Conservation (phyloP, 2,888 invertebrate species). For the Ochropacha duplaris region DNA sequence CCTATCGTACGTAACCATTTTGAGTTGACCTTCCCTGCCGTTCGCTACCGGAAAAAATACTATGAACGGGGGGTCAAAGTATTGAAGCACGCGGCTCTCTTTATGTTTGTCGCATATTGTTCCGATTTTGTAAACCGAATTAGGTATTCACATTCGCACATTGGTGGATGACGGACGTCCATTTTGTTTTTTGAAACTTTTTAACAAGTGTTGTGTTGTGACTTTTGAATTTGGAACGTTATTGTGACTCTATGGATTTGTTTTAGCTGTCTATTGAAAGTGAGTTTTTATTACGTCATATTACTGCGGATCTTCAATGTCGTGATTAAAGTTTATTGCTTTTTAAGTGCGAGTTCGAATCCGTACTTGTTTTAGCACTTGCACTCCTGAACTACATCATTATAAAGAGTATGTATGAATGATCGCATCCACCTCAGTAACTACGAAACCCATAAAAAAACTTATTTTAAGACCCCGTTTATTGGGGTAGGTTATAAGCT, state of each 20-base stretch:
- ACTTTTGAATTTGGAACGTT: conserved; percentile 16
- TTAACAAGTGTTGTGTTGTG: conserved; percentile 17
- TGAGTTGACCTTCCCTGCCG: conserved; percentile 39
- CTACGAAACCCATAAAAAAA: too few species aligned
- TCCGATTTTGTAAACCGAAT: conserved; percentile 73
- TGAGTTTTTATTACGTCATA: neutral
- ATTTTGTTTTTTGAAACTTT: conserved; percentile 46
- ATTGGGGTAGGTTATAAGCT: too few species aligned
- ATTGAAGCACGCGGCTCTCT: conserved; percentile 41
- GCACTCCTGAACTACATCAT: too few species aligned
- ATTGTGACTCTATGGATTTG: conserved; percentile 12
- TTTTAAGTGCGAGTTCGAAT: neutral
- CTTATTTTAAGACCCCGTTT: too few species aligned
- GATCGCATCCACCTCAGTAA: too few species aligned
- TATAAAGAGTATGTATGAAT: too few species aligned
- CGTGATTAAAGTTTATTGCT: neutral
- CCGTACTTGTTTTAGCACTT: too few species aligned
- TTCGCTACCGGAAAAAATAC: conserved; percentile 16
- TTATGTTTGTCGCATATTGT: conserved; percentile 40
- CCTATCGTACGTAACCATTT: conserved; percentile 29
- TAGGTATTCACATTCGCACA: conserved; percentile 70
- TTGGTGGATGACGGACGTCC: conserved; percentile 48
- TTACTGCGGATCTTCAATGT: neutral
- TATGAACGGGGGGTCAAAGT: conserved; percentile 23
- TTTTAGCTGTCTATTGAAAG: conserved; percentile 6